These are phyloP conservation scores for Herminia tarsipennalis DNA, from an alignment of 2,888 invertebrate species.

Conservation along the genomic window DNA sequence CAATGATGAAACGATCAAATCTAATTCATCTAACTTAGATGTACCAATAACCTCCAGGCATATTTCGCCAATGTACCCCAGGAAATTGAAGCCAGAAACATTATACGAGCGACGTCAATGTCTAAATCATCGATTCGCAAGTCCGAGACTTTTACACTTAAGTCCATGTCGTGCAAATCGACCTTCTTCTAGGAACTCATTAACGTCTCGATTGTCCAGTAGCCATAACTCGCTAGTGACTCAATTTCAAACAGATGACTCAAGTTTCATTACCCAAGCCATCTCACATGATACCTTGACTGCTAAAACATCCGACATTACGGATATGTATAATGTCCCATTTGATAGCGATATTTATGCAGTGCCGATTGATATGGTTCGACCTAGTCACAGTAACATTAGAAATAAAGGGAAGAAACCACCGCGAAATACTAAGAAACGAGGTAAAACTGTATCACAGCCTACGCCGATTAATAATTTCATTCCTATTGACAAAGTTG, in stretches of 20 bases:
- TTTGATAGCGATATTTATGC: constrained; percentile 96
- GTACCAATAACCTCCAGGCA: constrained; percentile 57
- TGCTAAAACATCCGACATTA: constrained; percentile 89
- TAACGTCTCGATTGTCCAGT: constrained; percentile 92
- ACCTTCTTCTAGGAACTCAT: constrained; percentile 91
- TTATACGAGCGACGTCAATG: constrained; percentile 75
- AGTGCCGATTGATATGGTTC: constrained; percentile 92
- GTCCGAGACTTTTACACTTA: constrained; percentile 84
- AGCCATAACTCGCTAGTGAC: constrained; percentile 93
- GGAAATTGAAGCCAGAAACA: constrained; percentile 70
- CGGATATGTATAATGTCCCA: constrained; percentile 95
- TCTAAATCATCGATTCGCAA: constrained; percentile 74
- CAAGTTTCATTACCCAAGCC: constrained; percentile 94
- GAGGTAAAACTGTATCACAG: constrained; percentile 68
- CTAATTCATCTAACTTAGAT: constrained; percentile 54
- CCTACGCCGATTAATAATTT: constrained; percentile 51
- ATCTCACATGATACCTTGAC: constrained; percentile 94
- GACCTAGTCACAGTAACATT: constrained; percentile 78
- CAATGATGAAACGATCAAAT: constrained; percentile 52
- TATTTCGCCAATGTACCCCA: constrained; percentile 70
- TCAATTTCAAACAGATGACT: constrained; percentile 92
- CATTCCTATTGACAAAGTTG: constrained; percentile 54
- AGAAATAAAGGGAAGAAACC: constrained; percentile 73
- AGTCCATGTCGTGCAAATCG: constrained; percentile 87
- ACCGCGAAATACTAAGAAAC: constrained; percentile 69